A percentile compares a stretch with the other conserved stretches of the same genome.
Evolutionary conservation across 2,888 invertebrate genomes (phyloP).

Genomic region (Cheilosia vulpina): DNA sequence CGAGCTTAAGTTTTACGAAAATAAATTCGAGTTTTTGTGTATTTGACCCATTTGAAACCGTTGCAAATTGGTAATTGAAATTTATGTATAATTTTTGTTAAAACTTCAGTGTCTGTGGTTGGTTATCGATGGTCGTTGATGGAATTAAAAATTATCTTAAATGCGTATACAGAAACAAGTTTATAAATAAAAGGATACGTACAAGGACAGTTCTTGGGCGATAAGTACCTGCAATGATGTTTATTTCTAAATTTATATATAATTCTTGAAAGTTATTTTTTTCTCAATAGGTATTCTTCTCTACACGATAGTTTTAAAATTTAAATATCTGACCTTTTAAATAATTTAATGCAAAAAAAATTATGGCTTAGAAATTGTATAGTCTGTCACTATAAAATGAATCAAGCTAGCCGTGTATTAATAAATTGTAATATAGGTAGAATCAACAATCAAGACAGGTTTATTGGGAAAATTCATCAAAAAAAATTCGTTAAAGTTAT

Average conservation of each 20-base stretch:
- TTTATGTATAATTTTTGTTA: neutral
- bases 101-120: constrained; percentile 35
- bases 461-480: too few relatives aligned
- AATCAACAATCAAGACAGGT: too few relatives aligned
- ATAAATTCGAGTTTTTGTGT: constrained; percentile 22
- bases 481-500: too few relatives aligned
- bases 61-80: constrained; percentile 57
- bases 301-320: too few relatives aligned
- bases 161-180: neutral
- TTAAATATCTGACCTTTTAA: too few relatives aligned
- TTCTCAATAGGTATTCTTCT: too few relatives aligned
- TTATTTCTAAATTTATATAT: neutral
- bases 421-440: too few relatives aligned
- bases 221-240: neutral
- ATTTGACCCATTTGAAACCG: constrained; percentile 35
- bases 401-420: too few relatives aligned
- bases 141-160: neutral
- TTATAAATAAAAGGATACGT: neutral
- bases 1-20: constrained; percentile 8
- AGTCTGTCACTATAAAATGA: too few relatives aligned
- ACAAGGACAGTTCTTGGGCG: constrained; percentile 4
- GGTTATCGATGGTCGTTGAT: constrained; percentile 2
- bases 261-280: too few relatives aligned
- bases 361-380: too few relatives aligned
- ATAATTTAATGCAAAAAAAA: too few relatives aligned